Evolutionary conservation across 2,888 invertebrate species (phyloP).

Genomic region (Anoncus sp.): DNA sequence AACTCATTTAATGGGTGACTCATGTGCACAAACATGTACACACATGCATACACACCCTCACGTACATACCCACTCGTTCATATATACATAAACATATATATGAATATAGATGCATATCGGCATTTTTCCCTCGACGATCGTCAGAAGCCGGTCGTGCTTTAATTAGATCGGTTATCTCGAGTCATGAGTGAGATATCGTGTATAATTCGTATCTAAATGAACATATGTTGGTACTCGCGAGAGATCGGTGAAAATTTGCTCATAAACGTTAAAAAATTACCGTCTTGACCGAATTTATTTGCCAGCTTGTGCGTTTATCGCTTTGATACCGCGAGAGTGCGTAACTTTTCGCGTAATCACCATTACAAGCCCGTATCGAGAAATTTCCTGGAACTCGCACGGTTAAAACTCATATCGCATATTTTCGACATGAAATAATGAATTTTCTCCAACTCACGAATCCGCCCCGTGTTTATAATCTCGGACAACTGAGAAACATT

Average conservation of each 20-base stretch:
- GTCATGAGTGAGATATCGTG: conserved; percentile 25
- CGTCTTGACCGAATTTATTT: conserved; percentile 1
- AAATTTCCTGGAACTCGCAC: background rate
- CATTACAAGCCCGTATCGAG: background rate
- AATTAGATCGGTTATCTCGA: conserved; percentile 35
- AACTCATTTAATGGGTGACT: conserved; percentile 16
- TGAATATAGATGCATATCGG: background rate
- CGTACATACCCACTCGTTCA: too few relatives aligned
- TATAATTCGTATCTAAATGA: background rate
- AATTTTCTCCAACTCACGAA: background rate
- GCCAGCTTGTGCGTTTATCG: background rate
- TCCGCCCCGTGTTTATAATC: background rate
- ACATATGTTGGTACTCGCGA: conserved; percentile 14
- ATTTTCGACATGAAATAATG: background rate
- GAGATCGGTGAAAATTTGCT: conserved; percentile 19
- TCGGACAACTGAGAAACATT: background rate
- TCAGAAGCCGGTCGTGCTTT: conserved; percentile 21
- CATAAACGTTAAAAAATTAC: conserved; percentile 7
- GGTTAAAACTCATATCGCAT: background rate
- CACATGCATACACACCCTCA: too few relatives aligned
- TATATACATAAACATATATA: background rate
- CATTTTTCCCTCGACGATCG: background rate
- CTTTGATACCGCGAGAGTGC: background rate
- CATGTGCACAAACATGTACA: background rate
- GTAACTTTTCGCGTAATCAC: conserved; percentile 2